Evolutionary conservation across 2,113 vertebrate genomes (phyloP).

Genomic region (Scytalopus superciliaris): DNA sequence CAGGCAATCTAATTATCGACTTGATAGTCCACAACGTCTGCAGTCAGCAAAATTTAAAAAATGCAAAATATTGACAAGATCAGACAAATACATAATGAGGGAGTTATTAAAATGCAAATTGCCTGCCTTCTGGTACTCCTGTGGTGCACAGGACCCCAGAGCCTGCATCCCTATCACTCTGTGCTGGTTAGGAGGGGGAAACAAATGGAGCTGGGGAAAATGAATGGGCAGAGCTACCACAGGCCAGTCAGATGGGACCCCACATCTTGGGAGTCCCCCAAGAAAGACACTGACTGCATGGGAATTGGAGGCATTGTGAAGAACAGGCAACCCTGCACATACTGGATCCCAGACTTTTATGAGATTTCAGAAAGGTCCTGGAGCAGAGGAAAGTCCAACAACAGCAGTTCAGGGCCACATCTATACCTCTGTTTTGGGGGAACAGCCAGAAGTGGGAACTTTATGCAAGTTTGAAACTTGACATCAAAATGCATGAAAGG

Average conservation of each 20-base stretch:
- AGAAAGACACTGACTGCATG: neutral
- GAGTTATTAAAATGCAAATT: slow-evolving; percentile 61
- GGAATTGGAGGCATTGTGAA: neutral
- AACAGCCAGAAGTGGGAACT: neutral
- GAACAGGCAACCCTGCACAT: neutral
- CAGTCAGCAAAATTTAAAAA: slow-evolving; percentile 43
- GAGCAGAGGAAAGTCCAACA: neutral
- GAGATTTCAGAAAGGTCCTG: neutral
- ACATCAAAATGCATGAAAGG: neutral
- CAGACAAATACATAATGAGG: slow-evolving; percentile 51
- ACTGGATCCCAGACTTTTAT: neutral
- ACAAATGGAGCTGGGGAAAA: neutral
- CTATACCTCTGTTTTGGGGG: neutral
- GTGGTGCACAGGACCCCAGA: neutral
- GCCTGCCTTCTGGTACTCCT: neutral
- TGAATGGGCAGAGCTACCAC: accelerated
- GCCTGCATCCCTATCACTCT: neutral
- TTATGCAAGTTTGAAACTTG: neutral
- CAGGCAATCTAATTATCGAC: slow-evolving; percentile 18
- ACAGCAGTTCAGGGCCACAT: neutral
- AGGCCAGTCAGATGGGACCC: neutral
- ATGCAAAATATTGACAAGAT: slow-evolving; percentile 61
- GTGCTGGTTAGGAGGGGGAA: accelerated
- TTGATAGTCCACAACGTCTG: neutral
- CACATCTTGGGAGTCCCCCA: neutral